Evolutionary conservation across 2,888 invertebrate genomes (phyloP).

Genomic region (Syritta pipiens): DNA sequence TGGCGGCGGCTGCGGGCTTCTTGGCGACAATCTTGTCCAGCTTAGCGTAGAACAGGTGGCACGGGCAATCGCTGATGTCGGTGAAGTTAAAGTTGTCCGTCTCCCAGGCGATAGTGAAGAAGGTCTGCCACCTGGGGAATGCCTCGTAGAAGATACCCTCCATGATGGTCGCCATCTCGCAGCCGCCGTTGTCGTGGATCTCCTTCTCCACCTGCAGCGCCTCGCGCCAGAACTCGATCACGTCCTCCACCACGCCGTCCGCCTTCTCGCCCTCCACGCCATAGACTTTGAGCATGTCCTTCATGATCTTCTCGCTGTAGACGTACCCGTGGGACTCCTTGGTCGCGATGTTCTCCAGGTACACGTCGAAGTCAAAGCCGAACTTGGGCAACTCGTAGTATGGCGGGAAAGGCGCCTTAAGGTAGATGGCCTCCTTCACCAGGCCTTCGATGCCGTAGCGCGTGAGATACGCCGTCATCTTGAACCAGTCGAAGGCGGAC

Average conservation of each 20-base stretch:
- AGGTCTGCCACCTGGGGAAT: conserved; percentile 71
- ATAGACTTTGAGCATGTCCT: conserved; percentile 71
- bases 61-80: conserved; percentile 65
- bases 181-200: conserved; percentile 70
- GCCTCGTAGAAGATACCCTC: background rate
- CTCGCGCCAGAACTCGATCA: conserved; percentile 74
- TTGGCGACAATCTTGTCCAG: conserved; percentile 72
- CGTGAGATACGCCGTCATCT: conserved; percentile 75
- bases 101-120: conserved; percentile 75
- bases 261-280: conserved; percentile 71
- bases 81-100: conserved; percentile 44
- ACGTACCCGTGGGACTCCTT: conserved; percentile 73
- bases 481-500: conserved; percentile 76
- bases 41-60: conserved; percentile 72
- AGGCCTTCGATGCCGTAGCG: conserved; percentile 73
- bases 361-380: conserved; percentile 75
- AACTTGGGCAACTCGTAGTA: conserved; percentile 74
- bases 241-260: conserved; percentile 69
- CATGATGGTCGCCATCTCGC: background rate
- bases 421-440: conserved; percentile 72
- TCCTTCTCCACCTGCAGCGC: conserved; percentile 67
- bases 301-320: conserved; percentile 74
- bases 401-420: conserved; percentile 73
- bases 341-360: conserved; percentile 74
- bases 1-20: conserved; percentile 74